phyloP scores from a whole-genome alignment of 2,797 vertebrate species.

The Okamejei kenojei region DNA sequence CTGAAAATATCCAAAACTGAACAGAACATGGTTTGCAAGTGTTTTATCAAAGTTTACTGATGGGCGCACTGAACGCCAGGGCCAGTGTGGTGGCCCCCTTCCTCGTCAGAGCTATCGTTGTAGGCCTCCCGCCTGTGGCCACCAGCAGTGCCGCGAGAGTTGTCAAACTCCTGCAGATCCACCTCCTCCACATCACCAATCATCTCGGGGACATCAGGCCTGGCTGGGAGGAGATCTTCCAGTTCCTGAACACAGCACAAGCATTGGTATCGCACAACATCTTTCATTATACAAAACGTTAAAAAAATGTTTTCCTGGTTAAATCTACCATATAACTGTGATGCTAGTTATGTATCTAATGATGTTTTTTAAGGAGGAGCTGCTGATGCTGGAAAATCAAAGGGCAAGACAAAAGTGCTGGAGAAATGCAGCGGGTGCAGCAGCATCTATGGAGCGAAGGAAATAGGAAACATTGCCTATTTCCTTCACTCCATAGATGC shows the following conservation, averaged over 20 bases:
- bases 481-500: too few species aligned
- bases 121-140: slow-evolving; percentile 90
- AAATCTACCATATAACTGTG: too few species aligned
- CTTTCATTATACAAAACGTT: neutral
- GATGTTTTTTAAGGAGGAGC: too few species aligned
- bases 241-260: slow-evolving; percentile 66
- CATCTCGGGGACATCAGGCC: slow-evolving; percentile 80
- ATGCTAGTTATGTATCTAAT: too few species aligned
- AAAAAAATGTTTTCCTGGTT: neutral
- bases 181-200: slow-evolving; percentile 87
- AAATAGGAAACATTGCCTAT: too few species aligned
- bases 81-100: slow-evolving; percentile 79
- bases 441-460: too few species aligned
- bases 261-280: neutral
- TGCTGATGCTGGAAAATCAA: too few species aligned
- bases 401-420: too few species aligned
- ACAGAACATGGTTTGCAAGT: slow-evolving; percentile 66
- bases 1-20: slow-evolving; percentile 46
- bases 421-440: too few species aligned
- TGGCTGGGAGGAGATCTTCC: slow-evolving; percentile 89
- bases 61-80: slow-evolving; percentile 95
- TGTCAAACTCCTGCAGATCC: slow-evolving; percentile 90
- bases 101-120: slow-evolving; percentile 93
- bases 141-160: slow-evolving; percentile 74
- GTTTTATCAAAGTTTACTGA: slow-evolving; percentile 72